Base-by-base conservation (phyloP, 2,888 invertebrate genomes). In the Linnaemya tessellans region DNA sequence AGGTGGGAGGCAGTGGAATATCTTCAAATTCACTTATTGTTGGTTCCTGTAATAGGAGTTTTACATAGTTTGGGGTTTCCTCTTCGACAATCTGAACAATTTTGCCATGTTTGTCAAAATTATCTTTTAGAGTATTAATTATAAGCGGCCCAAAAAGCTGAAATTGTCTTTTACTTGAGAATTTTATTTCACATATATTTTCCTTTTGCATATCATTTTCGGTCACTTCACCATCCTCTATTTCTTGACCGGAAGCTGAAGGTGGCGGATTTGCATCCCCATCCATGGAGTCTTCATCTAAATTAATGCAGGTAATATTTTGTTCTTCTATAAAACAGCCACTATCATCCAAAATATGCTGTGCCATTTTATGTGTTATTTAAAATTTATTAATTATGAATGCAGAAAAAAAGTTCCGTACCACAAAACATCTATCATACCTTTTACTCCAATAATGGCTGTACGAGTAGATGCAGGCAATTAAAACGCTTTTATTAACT, bases 141-240 rank as follows among this genome's bases (percentile, higher is more conserved):
- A 88, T 65, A 0, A 64, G 54, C 15, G 60, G 22, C 0, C 86
- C 87, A 68, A 86, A 87, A 68, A 84, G 22, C 30, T 86, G 18
- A 30, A 82, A 88, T 5, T 79, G 65, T 1, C 35, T 38, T 20
- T 71, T 80, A 3, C 62, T 79, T 3, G 41, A 13, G 62, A 88
- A 88, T 41, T 56, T 86, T 9, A 88, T 74, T 73, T 85, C 85
- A 62, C 85, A 84, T 51, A 82, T 71, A 41, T 22, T 74, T 68
- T 81, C 85, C 0, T 78, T 73, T 49, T 73, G 49, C 1, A 20
- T n/a, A 15, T 62, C 71, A 38, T 70, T 62, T 4, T 86, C 87
- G 15, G 68, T 68, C 3, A 88, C 78, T 84, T 88, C 87, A 56
- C 84, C 87, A 3, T 87, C 87, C 68, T 87, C 88, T 20, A 87